These are phyloP conservation scores for Tetrapedia diversipes DNA, from an alignment of 2,888 invertebrate species.

Conservation along the genomic window DNA sequence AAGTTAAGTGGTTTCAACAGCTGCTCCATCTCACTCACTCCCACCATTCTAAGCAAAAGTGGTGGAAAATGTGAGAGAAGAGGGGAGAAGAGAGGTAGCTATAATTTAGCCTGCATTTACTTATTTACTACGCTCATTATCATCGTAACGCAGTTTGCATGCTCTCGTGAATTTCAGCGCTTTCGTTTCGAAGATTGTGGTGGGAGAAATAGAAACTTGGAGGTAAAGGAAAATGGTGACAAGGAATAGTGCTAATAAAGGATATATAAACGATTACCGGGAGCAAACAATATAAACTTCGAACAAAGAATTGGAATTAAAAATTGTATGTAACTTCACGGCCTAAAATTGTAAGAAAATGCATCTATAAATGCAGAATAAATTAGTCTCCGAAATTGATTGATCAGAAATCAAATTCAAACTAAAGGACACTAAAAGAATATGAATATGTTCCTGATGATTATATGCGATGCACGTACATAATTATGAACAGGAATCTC, in stretches of 20 bases:
- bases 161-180: conserved; percentile 30
- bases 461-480: background rate
- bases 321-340: too few species aligned
- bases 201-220: too few species aligned
- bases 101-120: conserved; percentile 59
- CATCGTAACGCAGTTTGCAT: conserved; percentile 50
- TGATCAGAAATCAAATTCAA: too few species aligned
- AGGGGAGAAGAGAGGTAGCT: background rate
- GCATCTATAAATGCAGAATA: too few species aligned
- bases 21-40: conserved; percentile 2
- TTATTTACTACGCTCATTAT: conserved; percentile 62
- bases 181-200: background rate
- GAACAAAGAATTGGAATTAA: too few species aligned
- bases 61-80: background rate
- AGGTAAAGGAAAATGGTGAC: background rate
- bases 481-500: background rate
- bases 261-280: too few species aligned
- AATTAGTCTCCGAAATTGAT: too few species aligned
- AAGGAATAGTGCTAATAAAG: background rate
- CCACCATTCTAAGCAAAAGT: background rate
- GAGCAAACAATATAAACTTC: too few species aligned
- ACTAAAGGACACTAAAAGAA: background rate
- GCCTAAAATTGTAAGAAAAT: too few species aligned
- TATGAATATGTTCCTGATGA: too few species aligned
- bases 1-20: conserved; percentile 61